These are phyloP conservation scores for Corvus moneduloides DNA, from an alignment of 2,113 vertebrate species.

Conservation along the genomic window DNA sequence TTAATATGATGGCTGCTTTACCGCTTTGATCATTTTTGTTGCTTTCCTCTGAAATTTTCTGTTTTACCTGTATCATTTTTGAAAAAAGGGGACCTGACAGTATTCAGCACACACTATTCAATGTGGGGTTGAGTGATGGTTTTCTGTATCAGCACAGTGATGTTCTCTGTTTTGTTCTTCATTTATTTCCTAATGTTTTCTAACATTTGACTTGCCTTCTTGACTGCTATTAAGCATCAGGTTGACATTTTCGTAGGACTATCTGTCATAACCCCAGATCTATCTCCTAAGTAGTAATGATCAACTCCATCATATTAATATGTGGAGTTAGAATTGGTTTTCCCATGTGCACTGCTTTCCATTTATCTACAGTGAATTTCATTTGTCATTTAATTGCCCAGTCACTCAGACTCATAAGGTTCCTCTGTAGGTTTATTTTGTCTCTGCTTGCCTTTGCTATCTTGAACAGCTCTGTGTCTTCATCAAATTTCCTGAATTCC, in stretches of 20 bases:
- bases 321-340: conserved; percentile 45
- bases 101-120: background rate
- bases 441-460: background rate
- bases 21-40: background rate
- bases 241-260: conserved; percentile 41
- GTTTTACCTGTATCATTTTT: background rate
- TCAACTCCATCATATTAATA: conserved; percentile 48
- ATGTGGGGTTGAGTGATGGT: background rate
- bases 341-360: conserved; percentile 19
- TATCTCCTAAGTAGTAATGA: conserved; percentile 48
- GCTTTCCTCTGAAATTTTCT: background rate
- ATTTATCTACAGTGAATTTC: conserved; percentile 42
- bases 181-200: conserved; percentile 34
- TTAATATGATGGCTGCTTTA: background rate
- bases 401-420: background rate
- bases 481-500: background rate
- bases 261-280: conserved; percentile 19
- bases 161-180: conserved; percentile 16
- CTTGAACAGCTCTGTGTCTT: background rate
- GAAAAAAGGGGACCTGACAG: background rate
- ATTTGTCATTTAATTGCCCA: conserved; percentile 41
- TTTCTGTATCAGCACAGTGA: conserved; percentile 2
- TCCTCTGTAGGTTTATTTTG: background rate
- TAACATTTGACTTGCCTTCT: conserved; percentile 36
- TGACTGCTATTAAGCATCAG: conserved; percentile 25